These are phyloP conservation scores for Laodelphax striatellus DNA, from an alignment of 1,140 invertebrate genomes.

Conservation along the genomic window DNA sequence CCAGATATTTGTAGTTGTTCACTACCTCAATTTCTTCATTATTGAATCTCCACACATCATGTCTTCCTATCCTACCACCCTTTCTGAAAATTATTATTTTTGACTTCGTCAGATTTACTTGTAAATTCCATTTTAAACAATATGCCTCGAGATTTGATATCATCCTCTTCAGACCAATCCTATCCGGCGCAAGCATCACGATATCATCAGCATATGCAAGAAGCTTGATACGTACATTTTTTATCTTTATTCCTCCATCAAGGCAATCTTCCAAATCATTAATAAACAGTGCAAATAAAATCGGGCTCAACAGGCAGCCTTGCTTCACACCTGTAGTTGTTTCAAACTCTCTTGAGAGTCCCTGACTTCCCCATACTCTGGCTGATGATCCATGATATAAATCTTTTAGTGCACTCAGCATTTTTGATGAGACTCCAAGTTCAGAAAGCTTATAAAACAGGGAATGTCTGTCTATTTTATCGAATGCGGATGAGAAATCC, in stretches of 20 bases:
- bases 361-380: not conserved
- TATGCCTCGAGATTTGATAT: not conserved
- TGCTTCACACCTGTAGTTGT: not conserved
- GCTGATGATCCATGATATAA: not conserved
- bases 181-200: not conserved
- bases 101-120: not conserved
- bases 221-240: not conserved
- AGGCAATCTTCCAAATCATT: not conserved
- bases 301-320: not conserved
- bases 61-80: not conserved
- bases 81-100: slow-evolving; percentile 2
- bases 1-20: not conserved
- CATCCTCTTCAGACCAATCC: not conserved
- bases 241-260: not conserved
- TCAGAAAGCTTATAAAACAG: not conserved
- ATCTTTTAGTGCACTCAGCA: not conserved
- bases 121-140: not conserved
- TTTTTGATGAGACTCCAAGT: not conserved
- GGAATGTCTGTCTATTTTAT: not conserved
- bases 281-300: not conserved
- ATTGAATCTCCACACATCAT: not conserved
- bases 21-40: not conserved
- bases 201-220: not conserved
- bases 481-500: not conserved
- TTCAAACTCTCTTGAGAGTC: not conserved